phyloP scores from a whole-genome alignment of 2,113 vertebrate species.

The Gnathochromis pfefferi region DNA sequence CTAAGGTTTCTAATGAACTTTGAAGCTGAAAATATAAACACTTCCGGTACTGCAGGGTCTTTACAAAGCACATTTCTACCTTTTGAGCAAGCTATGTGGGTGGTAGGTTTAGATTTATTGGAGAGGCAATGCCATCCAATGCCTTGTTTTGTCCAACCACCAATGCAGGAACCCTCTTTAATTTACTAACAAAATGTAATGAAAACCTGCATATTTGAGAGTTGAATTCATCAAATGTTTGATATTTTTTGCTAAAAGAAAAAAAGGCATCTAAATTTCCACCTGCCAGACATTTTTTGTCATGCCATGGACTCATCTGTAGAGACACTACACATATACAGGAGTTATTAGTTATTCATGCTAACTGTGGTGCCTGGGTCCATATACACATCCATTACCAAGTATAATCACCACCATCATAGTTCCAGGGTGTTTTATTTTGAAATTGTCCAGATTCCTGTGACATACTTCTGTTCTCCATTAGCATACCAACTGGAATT shows the following conservation, averaged over 20 bases:
- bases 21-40: neutral
- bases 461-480: neutral
- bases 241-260: neutral
- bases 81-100: neutral
- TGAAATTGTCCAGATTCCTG: neutral
- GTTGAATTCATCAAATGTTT: neutral
- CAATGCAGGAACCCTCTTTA: neutral
- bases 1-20: neutral
- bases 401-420: neutral
- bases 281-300: neutral
- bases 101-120: neutral
- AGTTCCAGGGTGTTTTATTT: neutral
- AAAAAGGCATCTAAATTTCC: neutral
- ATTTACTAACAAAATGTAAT: neutral
- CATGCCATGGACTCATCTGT: neutral
- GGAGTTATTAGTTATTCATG: neutral
- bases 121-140: neutral
- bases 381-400: neutral
- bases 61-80: neutral
- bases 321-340: neutral
- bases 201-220: neutral
- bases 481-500: neutral
- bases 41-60: neutral
- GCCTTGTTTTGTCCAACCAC: neutral
- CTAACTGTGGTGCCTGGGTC: neutral